Percentiles rank a stretch among this genome's conserved stretches.
Conservation (phyloP, 92 coral and sea anemone genomes). For the Diadumene lineata region DNA sequence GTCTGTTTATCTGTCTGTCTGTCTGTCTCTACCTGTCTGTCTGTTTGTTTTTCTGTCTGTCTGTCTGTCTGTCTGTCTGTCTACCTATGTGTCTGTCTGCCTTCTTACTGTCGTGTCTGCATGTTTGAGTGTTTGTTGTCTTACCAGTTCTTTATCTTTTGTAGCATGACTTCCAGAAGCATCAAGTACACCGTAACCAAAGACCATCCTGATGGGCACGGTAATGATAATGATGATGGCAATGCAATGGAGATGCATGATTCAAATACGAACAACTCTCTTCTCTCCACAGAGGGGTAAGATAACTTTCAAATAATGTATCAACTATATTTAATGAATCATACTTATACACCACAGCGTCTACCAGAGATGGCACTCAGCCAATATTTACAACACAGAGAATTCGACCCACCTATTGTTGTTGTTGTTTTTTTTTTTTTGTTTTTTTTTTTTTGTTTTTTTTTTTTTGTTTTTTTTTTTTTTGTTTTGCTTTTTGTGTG, state of each 20-base stretch:
- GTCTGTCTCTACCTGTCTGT: too few relatives aligned
- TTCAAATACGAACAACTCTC: not conserved
- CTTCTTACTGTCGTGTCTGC: not conserved
- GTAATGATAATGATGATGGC: not conserved
- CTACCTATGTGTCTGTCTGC: not conserved
- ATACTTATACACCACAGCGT: not conserved
- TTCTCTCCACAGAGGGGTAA: not conserved
- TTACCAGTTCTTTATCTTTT: not conserved
- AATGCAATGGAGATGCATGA: slow-evolving; percentile 1
- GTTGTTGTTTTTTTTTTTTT: too few relatives aligned
- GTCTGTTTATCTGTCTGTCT: too few relatives aligned
- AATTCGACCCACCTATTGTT: too few relatives aligned
- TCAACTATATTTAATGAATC: not conserved
- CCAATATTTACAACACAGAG: too few relatives aligned
- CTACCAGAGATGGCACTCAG: not conserved
- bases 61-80: too few relatives aligned
- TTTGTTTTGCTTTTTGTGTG: too few relatives aligned
- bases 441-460: too few relatives aligned
- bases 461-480: too few relatives aligned
- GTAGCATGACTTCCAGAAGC: not conserved
- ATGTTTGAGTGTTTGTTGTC: not conserved
- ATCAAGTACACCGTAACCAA: not conserved
- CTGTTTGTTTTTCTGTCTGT: too few relatives aligned
- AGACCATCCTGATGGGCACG: not conserved
- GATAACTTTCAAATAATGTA: not conserved